Base-by-base conservation (phyloP, 2,113 vertebrate genomes). In the Semnornis frantzii region DNA sequence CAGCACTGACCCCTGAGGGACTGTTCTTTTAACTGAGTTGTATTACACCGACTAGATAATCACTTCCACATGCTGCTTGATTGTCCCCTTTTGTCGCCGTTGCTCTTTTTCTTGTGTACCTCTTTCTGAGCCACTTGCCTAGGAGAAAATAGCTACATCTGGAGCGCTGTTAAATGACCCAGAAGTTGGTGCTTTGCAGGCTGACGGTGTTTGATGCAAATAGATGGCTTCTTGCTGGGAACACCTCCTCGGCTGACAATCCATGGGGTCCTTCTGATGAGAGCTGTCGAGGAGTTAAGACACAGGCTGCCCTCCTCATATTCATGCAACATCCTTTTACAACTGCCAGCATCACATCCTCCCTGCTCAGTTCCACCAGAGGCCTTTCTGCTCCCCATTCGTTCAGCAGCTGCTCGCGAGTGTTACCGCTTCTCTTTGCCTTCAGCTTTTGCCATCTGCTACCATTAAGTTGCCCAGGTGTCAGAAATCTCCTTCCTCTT, bases 111-210 rank as follows among this genome's bases (percentile, higher is more conserved):
- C 85, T 92, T 73, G 77, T 50, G 91, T 25, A 87, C 86, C 82
- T 93, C 75, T 94, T 94, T 94, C 54, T 82, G 50, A 95, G 68
- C 68, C 74, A 16, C 93, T 92, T 66, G 90, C 72, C 63, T 84
- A 89, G 82, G 54, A 65, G 77, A 89, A 95, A 96, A 96, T 80
- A 91, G 94, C 93, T 86, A 84, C 92, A 94, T 93, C 91, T 90
- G 85, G 89, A 95, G 79, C 21, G 81, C n/a, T 95, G 85, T 48
- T 94, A 95, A 97, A 95, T 96, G 96, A 97, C 96, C 97, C 94
- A 88, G 94, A 97, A 97, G 93, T 78, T 87, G 87, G 65, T 82
- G 92, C 95, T 85, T 77, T 87, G 33, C 87, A 83, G 89, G 64
- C 87, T 95, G 85, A 89, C 60, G 59, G 81, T 74, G 79, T 88